These are phyloP conservation scores for Agrilus planipennis DNA, from an alignment of 1,140 invertebrate genomes.

Conservation along the genomic window DNA sequence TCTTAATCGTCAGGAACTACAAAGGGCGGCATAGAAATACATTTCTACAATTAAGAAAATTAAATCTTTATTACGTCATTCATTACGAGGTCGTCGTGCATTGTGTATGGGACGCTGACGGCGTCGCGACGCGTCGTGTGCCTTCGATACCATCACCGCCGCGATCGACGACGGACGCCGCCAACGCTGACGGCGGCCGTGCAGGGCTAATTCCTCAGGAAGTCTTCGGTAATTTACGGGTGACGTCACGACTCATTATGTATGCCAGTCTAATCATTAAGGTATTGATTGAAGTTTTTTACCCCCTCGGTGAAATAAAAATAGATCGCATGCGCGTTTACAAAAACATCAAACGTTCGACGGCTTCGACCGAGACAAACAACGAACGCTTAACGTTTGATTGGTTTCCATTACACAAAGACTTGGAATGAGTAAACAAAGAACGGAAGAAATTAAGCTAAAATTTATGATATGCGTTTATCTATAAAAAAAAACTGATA, in stretches of 20 bases:
- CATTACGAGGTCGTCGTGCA: neutral
- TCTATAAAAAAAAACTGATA: too few relatives aligned
- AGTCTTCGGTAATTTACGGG: constrained; percentile 20
- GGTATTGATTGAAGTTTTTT: constrained; percentile 30
- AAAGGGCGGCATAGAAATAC: too few relatives aligned
- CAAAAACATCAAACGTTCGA: constrained; percentile 1
- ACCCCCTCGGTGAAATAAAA: constrained; percentile 13
- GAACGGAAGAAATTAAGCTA: neutral
- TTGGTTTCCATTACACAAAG: constrained; percentile 22
- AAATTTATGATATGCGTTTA: neutral
- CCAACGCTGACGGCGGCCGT: constrained; percentile 6
- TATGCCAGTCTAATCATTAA: constrained; percentile 30
- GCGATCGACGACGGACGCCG: neutral
- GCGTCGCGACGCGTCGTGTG: neutral
- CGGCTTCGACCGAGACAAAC: too few relatives aligned
- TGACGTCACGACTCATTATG: constrained; percentile 29
- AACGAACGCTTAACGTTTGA: constrained; percentile 25
- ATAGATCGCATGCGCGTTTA: constrained; percentile 19
- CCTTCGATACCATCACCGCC: neutral
- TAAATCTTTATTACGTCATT: neutral
- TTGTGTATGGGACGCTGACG: neutral
- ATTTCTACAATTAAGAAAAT: neutral
- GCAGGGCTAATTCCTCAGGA: neutral
- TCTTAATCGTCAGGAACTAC: too few relatives aligned
- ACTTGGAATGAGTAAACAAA: neutral